Percentiles rank a stretch among this genome's conserved stretches.
These are phyloP conservation scores for Napeogenes inachia DNA, from an alignment of 2,888 invertebrate species.

Conservation along the genomic window DNA sequence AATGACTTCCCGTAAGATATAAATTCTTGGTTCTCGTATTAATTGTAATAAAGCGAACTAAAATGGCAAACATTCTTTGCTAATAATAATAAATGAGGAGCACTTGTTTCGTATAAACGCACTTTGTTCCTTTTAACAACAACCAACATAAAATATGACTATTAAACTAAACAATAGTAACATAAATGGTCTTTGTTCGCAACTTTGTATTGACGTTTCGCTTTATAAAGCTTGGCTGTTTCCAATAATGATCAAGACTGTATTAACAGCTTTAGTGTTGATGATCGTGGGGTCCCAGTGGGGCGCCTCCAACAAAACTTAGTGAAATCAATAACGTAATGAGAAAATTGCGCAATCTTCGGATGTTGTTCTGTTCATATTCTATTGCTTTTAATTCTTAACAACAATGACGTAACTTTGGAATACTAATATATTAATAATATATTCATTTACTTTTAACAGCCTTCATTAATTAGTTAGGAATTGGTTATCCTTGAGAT, in stretches of 20 bases:
- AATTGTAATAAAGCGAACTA: conserved; percentile 13
- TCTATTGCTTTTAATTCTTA: conserved; percentile 38
- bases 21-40: conserved; percentile 10
- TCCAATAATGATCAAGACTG: conserved; percentile 34
- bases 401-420: conserved; percentile 38
- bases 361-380: conserved; percentile 44
- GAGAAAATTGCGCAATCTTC: conserved; percentile 67
- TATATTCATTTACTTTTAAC: background rate
- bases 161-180: conserved; percentile 41
- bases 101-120: conserved; percentile 30
- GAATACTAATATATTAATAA: conserved; percentile 12
- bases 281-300: conserved; percentile 47
- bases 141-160: conserved; percentile 40
- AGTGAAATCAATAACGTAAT: conserved; percentile 73
- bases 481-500: background rate
- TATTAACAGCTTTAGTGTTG: conserved; percentile 34
- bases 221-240: conserved; percentile 32
- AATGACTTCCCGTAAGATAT: conserved; percentile 12
- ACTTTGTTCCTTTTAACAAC: conserved; percentile 36
- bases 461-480: conserved; percentile 1
- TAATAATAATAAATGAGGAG: conserved; percentile 32
- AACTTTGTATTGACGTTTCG: conserved; percentile 35
- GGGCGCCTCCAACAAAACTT: conserved; percentile 60
- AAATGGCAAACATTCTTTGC: conserved; percentile 20
- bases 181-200: conserved; percentile 39